Percentiles rank a stretch among this genome's conserved stretches.
Evolutionary conservation across 2,888 invertebrate species (phyloP).

Genomic region (Drosophila pseudotakahashii): DNA sequence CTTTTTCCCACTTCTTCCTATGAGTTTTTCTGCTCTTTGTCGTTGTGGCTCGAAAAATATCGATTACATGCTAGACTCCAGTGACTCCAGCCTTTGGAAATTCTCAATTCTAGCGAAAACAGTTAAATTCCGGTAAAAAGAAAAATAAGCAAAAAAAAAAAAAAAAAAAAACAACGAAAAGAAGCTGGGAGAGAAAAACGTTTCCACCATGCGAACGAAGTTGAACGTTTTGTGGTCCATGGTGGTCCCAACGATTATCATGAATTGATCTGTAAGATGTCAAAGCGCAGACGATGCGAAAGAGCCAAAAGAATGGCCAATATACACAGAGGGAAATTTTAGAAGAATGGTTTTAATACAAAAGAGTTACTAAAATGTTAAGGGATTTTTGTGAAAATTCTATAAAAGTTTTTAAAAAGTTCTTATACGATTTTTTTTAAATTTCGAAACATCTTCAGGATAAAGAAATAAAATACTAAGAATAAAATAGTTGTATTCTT

Average conservation of each 20-base stretch:
- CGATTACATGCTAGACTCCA: constrained; percentile 75
- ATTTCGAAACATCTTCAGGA: too few relatives aligned
- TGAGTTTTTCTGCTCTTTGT: constrained; percentile 50
- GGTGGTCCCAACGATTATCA: constrained; percentile 82
- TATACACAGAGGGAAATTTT: constrained; percentile 10
- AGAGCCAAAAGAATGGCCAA: constrained; percentile 68
- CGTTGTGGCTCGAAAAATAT: constrained; percentile 74
- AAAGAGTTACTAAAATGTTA: too few relatives aligned
- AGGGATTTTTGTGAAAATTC: too few relatives aligned
- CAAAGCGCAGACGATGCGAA: constrained; percentile 75
- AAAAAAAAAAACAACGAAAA: constrained; percentile 19
- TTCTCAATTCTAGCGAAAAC: constrained; percentile 76
- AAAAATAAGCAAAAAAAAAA: constrained; percentile 47
- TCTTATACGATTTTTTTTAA: too few relatives aligned
- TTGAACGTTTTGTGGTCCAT: constrained; percentile 62
- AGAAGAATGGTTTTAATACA: not conserved
- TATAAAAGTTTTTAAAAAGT: too few relatives aligned
- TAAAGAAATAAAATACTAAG: too few relatives aligned
- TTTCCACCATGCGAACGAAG: constrained; percentile 70
- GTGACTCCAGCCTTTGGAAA: constrained; percentile 57
- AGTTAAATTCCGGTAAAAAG: constrained; percentile 79
- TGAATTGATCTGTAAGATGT: constrained; percentile 83
- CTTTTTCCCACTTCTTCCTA: constrained; percentile 41
- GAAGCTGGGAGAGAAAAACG: constrained; percentile 48
- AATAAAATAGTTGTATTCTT: too few relatives aligned